Evolutionary conservation across 2,888 invertebrate genomes (phyloP).

Genomic region (Clusia tigrina): DNA sequence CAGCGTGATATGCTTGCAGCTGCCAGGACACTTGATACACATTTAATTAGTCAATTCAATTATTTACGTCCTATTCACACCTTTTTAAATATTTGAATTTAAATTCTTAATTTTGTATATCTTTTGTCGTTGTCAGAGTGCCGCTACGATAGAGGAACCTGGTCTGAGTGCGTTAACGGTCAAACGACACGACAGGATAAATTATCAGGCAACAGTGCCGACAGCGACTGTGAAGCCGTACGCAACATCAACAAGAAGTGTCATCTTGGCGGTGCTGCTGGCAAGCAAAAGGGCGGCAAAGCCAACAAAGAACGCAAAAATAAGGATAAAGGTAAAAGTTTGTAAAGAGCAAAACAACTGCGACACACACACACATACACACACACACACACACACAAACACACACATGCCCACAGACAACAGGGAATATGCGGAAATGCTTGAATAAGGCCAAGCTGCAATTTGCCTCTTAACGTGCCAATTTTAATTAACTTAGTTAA

Average conservation of each 20-base stretch:
- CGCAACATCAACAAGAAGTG: constrained; percentile 85
- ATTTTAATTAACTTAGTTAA: too few relatives aligned
- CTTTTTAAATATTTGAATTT: too few relatives aligned
- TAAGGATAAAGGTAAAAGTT: constrained; percentile 67
- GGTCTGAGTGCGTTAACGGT: constrained; percentile 83
- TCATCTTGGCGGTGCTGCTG: constrained; percentile 76
- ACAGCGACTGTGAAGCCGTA: constrained; percentile 73
- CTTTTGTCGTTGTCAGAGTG: constrained; percentile 68
- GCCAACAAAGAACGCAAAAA: constrained; percentile 60
- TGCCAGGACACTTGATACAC: too few relatives aligned
- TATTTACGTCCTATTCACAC: too few relatives aligned
- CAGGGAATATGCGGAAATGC: too few relatives aligned
- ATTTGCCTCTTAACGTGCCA: too few relatives aligned
- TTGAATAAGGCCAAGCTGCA: too few relatives aligned
- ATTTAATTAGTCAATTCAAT: too few relatives aligned
- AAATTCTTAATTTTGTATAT: constrained; percentile 4
- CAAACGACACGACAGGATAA: constrained; percentile 84
- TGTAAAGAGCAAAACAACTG: constrained; percentile 40
- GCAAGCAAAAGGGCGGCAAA: constrained; percentile 78
- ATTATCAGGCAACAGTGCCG: constrained; percentile 59
- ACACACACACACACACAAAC: not conserved
- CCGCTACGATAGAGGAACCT: constrained; percentile 88
- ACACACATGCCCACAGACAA: too few relatives aligned
- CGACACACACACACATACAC: not conserved
- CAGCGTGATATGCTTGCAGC: too few relatives aligned